These are phyloP conservation scores for Teleiodes luculella DNA, from an alignment of 2,888 invertebrate genomes.

Conservation along the genomic window DNA sequence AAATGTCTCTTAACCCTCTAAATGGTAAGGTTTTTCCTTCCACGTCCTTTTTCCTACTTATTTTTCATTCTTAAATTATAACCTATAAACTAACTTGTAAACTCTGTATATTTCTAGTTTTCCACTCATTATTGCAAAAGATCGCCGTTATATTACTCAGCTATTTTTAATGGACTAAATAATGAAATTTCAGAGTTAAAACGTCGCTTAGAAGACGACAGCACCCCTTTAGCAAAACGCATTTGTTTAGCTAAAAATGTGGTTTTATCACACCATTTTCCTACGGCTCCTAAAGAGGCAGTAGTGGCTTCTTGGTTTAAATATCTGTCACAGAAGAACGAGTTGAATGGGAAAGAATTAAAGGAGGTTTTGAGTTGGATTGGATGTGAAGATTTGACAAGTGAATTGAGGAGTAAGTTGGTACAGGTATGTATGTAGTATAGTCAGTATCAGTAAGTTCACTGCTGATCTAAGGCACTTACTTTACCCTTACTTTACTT, in stretches of 20 bases:
- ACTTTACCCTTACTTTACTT: no score
- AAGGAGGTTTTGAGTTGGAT: constrained; percentile 55
- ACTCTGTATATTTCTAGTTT: no score
- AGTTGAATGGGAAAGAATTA: constrained; percentile 45
- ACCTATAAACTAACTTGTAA: no score
- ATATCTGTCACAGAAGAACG: constrained; percentile 40
- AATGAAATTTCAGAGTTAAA: constrained; percentile 55
- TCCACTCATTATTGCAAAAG: no score
- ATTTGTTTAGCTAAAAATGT: constrained; percentile 76
- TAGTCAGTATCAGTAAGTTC: background rate
- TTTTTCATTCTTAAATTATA: background rate
- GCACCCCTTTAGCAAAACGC: constrained; percentile 68
- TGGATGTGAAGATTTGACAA: constrained; percentile 51
- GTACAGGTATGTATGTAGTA: constrained; percentile 49
- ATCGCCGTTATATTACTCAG: background rate
- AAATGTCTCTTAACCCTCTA: constrained; percentile 60
- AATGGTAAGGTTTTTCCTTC: constrained; percentile 45
- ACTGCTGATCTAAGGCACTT: background rate
- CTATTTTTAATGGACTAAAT: background rate
- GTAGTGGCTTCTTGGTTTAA: constrained; percentile 73
- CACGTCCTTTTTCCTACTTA: background rate
- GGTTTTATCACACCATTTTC: constrained; percentile 65
- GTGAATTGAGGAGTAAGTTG: constrained; percentile 55
- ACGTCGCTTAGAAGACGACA: constrained; percentile 57
- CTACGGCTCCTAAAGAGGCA: constrained; percentile 69